phyloP scores from a whole-genome alignment of 2,797 vertebrate species.

The Lacerta bilineata region DNA sequence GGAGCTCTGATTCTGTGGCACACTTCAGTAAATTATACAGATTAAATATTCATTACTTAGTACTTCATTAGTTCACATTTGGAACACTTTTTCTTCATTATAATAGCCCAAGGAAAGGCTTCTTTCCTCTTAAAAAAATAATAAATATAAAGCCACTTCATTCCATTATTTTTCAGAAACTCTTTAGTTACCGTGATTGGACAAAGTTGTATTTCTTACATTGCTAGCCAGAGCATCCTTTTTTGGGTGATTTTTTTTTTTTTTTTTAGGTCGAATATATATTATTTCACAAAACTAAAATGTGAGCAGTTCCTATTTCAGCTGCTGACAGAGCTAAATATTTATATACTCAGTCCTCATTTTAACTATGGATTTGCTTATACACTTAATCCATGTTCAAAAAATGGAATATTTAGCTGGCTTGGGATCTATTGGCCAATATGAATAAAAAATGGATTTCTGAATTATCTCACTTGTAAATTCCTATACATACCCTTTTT shows the following conservation, averaged over 20 bases:
- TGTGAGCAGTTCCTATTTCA: slow-evolving; percentile 64
- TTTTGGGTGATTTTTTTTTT: slow-evolving; percentile 3
- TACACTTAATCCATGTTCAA: slow-evolving; percentile 43
- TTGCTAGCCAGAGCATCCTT: slow-evolving; percentile 32
- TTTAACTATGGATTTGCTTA: slow-evolving; percentile 64
- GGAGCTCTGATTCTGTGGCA: slow-evolving; percentile 79
- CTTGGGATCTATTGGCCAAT: not conserved
- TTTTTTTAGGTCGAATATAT: slow-evolving; percentile 38
- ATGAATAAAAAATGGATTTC: not conserved
- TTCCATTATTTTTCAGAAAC: slow-evolving; percentile 76
- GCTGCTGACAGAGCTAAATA: slow-evolving; percentile 67
- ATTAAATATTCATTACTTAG: slow-evolving; percentile 88
- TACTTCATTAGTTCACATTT: slow-evolving; percentile 85
- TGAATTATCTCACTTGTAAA: not conserved
- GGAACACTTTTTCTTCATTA: slow-evolving; percentile 83
- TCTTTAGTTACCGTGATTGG: slow-evolving; percentile 73
- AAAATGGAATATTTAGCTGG: slow-evolving; percentile 52
- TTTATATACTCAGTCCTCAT: slow-evolving; percentile 47
- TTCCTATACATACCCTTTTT: not conserved
- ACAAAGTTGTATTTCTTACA: slow-evolving; percentile 66
- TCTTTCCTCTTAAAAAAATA: slow-evolving; percentile 43
- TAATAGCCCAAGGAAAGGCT: slow-evolving; percentile 76
- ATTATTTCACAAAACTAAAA: slow-evolving; percentile 56
- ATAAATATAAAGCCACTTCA: slow-evolving; percentile 53
- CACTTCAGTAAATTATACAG: slow-evolving; percentile 84